Evolutionary conservation across 30 jellyfish, hydroid and myxozoan species (phyloP).

Genomic region (Turritopsis rubra): DNA sequence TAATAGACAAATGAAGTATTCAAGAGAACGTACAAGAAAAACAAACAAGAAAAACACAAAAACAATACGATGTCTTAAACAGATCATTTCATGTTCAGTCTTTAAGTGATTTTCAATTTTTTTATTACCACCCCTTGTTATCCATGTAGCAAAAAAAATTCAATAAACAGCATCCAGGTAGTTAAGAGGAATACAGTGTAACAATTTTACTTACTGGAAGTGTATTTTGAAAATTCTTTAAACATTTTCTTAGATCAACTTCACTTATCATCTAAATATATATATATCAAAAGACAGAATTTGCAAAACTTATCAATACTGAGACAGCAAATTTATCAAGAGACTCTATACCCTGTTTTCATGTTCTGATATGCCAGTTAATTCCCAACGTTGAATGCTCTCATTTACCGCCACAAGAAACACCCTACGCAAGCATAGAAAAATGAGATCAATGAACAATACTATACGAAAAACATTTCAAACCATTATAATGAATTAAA

Average conservation of each 20-base stretch:
- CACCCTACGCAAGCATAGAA: not conserved
- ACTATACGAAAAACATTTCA: not conserved
- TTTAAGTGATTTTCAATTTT: too few relatives aligned
- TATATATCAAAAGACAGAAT: not conserved
- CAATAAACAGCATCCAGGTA: too few relatives aligned
- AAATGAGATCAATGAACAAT: too few relatives aligned
- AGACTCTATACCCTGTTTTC: not conserved
- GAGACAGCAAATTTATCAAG: not conserved
- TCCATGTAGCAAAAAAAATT: too few relatives aligned
- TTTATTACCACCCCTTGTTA: too few relatives aligned
- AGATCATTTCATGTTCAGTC: too few relatives aligned
- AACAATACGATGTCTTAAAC: not conserved
- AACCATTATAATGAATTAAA: not conserved
- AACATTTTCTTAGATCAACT: not conserved
- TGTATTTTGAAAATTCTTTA: not conserved
- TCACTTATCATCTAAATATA: not conserved
- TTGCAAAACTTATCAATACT: too few relatives aligned
- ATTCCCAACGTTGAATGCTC: constrained; percentile 56
- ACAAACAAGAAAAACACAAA: not conserved
- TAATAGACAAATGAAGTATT: too few relatives aligned
- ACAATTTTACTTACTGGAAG: not conserved
- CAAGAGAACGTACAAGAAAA: too few relatives aligned
- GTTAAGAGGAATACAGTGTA: too few relatives aligned
- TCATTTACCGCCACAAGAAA: constrained; percentile 6
- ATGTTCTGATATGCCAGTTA: constrained; percentile 8